A percentile compares a stretch with the other conserved stretches of the same genome.
Evolutionary conservation across 1,140 invertebrate species (phyloP).

Genomic region (Drosophila arawakana): DNA sequence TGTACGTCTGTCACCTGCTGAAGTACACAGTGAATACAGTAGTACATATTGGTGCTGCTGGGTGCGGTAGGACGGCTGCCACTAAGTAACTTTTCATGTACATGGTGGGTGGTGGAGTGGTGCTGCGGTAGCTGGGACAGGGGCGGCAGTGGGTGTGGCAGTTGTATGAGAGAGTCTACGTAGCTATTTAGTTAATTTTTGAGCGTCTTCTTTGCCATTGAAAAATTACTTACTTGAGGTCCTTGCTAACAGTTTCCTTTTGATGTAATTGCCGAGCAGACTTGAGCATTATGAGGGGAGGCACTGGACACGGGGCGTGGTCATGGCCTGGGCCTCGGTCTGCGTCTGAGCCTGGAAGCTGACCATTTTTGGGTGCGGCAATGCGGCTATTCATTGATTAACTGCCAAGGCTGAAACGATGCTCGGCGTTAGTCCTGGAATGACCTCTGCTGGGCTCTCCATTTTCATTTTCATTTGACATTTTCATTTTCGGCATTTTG

Average conservation of each 20-base stretch:
- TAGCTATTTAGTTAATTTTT: conserved; percentile 77
- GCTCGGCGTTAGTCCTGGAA: conserved; percentile 12
- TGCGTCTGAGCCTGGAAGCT: not conserved
- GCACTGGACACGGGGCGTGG: not conserved
- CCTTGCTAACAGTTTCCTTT: conserved; percentile 64
- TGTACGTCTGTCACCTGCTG: conserved; percentile 36
- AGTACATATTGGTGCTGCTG: no score
- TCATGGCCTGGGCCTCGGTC: not conserved
- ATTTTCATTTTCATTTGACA: conserved; percentile 65
- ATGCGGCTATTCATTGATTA: conserved; percentile 72
- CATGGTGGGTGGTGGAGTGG: not conserved
- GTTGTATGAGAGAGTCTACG: no score
- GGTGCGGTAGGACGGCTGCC: not conserved
- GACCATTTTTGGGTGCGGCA: conserved; percentile 17
- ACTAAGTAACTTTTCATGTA: conserved; percentile 71
- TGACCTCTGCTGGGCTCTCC: conserved; percentile 20
- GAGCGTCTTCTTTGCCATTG: conserved; percentile 55
- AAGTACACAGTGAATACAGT: conserved; percentile 17
- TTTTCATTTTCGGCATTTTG: conserved; percentile 60
- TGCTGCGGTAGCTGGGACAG: no score
- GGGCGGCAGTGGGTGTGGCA: not conserved
- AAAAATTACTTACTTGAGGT: conserved; percentile 69
- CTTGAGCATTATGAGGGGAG: not conserved
- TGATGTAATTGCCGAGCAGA: conserved; percentile 70
- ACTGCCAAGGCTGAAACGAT: conserved; percentile 53